Evolutionary conservation across 2,888 invertebrate genomes (phyloP).

Genomic region (Nephrotoma flavescens): DNA sequence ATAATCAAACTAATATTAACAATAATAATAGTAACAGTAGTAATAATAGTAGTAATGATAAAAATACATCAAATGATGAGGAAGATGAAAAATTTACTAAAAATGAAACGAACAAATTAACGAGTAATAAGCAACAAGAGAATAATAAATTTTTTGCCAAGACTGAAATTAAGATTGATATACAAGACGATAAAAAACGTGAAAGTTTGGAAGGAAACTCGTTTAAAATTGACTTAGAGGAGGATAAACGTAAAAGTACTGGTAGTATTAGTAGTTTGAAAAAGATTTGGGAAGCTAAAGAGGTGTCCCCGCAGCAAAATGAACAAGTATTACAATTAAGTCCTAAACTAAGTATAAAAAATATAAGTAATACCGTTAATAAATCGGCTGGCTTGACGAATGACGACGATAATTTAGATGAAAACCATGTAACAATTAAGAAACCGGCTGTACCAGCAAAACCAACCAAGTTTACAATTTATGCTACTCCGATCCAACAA

Average conservation of each 20-base stretch:
- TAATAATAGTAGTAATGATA: conserved; percentile 14
- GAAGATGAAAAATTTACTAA: conserved; percentile 6
- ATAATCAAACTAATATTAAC: conserved; percentile 16
- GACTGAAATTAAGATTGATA: conserved; percentile 35
- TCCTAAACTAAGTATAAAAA: conserved; percentile 44
- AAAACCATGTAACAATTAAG: conserved; percentile 20
- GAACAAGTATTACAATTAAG: conserved; percentile 42
- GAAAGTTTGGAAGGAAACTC: conserved; percentile 29
- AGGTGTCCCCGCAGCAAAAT: conserved; percentile 26
- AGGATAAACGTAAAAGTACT: conserved; percentile 78
- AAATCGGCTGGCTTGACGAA: conserved; percentile 7
- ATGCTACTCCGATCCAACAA: conserved; percentile 55
- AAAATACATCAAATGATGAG: not conserved
- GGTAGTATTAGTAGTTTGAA: conserved; percentile 87
- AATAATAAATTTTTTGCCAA: conserved; percentile 22
- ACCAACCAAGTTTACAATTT: conserved; percentile 49
- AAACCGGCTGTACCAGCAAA: conserved; percentile 59
- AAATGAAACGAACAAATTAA: conserved; percentile 7
- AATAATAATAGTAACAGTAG: not conserved
- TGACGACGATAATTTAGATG: conserved; percentile 12
- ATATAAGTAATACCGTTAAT: conserved; percentile 21
- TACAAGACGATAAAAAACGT: conserved; percentile 30
- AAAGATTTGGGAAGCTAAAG: conserved; percentile 82
- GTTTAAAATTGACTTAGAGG: conserved; percentile 37
- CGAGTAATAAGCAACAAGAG: not conserved